These are phyloP conservation scores for Acrossocheilus fasciatus DNA, from an alignment of 2,797 vertebrate genomes.

Conservation along the genomic window DNA sequence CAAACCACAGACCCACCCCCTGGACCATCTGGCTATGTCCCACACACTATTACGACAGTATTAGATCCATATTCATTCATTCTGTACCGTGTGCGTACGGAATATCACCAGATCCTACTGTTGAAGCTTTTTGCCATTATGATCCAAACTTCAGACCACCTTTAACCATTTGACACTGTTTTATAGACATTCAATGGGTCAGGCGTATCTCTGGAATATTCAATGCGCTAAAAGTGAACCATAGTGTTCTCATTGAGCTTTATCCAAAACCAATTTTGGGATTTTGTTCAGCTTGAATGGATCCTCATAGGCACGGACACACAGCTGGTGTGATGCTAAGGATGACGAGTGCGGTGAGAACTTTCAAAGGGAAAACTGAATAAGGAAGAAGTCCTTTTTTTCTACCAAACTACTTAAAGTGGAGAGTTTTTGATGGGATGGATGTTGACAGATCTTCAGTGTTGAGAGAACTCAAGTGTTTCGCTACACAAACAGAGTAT, in stretches of 20 bases:
- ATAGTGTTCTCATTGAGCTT: neutral
- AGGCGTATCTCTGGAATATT: conserved; percentile 6
- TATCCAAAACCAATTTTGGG: conserved; percentile 19
- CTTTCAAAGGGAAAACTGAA: conserved; percentile 26
- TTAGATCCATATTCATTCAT: conserved; percentile 61
- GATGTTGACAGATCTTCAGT: conserved; percentile 45
- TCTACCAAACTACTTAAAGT: conserved; percentile 33
- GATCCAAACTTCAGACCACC: conserved; percentile 21
- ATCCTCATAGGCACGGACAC: neutral
- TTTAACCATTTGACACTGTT: neutral
- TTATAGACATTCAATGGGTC: neutral
- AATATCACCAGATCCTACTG: conserved; percentile 58
- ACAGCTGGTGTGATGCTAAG: conserved; percentile 7
- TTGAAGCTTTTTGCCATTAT: conserved; percentile 57
- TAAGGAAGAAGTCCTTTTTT: neutral
- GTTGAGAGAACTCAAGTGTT: conserved; percentile 32
- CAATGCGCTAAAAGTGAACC: neutral
- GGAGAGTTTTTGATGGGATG: conserved; percentile 34
- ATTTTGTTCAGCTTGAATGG: conserved; percentile 6
- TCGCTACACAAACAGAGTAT: conserved; percentile 20
- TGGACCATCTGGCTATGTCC: conserved; percentile 49
- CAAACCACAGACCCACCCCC: conserved; percentile 52
- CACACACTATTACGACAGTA: conserved; percentile 64
- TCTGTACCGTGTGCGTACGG: conserved; percentile 58
- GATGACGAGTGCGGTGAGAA: neutral